These are phyloP conservation scores for Hyppa rectilinea DNA, from an alignment of 2,888 invertebrate species.

Conservation along the genomic window DNA sequence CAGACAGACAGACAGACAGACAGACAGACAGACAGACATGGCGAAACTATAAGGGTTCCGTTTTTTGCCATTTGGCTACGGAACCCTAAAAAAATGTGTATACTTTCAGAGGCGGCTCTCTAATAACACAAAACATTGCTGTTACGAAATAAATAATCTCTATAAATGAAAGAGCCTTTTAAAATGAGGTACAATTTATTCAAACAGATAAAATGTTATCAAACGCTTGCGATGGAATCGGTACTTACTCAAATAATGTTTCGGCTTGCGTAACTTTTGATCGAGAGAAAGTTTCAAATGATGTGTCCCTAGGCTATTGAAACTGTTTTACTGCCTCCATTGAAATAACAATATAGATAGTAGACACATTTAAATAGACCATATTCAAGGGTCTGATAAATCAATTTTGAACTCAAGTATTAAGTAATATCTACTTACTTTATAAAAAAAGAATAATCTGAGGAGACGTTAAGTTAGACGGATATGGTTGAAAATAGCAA, in stretches of 20 bases:
- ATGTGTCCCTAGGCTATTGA: slow-evolving; percentile 55
- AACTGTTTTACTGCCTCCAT: slow-evolving; percentile 45
- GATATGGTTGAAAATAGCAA: no score
- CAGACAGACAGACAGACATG: no score
- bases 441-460: neutral
- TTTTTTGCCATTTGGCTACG: no score
- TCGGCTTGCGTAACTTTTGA: slow-evolving; percentile 59
- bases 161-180: slow-evolving; percentile 35
- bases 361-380: slow-evolving; percentile 48
- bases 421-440: neutral
- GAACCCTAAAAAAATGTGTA: no score
- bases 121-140: neutral
- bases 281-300: slow-evolving; percentile 66
- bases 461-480: neutral
- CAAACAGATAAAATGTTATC: slow-evolving; percentile 61
- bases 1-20: no score
- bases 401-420: slow-evolving; percentile 2
- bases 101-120: neutral
- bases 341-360: slow-evolving; percentile 45
- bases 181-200: slow-evolving; percentile 50
- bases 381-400: slow-evolving; percentile 12
- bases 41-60: no score
- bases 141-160: slow-evolving; percentile 42
- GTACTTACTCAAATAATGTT: slow-evolving; percentile 39
- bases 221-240: slow-evolving; percentile 51